Evolutionary conservation across 1,140 invertebrate genomes (phyloP), one percentile per base, ranked within the genome.

Genomic region (Drosophila malerkotliana): DNA sequence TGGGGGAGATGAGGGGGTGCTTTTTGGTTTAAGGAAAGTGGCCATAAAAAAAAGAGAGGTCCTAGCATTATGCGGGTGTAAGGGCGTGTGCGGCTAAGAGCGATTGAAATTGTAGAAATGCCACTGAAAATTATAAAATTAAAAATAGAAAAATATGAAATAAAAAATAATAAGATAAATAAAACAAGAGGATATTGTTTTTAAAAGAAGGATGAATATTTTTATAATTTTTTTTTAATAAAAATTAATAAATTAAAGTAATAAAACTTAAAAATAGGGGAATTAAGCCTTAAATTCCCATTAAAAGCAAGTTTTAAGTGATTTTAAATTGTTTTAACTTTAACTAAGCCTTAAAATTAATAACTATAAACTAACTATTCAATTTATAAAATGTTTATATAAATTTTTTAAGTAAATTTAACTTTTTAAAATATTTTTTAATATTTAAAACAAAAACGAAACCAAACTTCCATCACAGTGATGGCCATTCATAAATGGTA

Each of bases 71-170:
- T 28, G 26, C 1, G 26, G 5, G 26, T 26, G 26, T 26, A 47
- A 34, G 61, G 41, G 32, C 44, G 47, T 52, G 47, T 53, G 60
- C 21, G 64, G 48, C 60, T 55, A 28, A 32, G 37, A 54, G 37
- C 41, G 39, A 68, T 66, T 68, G 62, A 66, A 64, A 53, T 47
- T 61, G 39, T 10, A 18, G 37, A 68, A 68, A 68, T 66, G 49
- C 64, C 39, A 68, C 64, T 68, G 61, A 7, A 68, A 68, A 66
- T 53, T 24, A 12, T 44, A 30, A 21, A 54, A 12, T 34, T 68
- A 66, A 37, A 68, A 61, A 62, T 3, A 15, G 10, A 18, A 34
- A 67, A 67, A 64, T 18, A 10, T 32, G 3, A 14, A 44, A 6
- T 0, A 45, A 51, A 51, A n/a, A 51, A 41, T 10, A n/a, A 6